Percentiles rank a stretch among this genome's conserved stretches.
These are phyloP conservation scores for Phasianus colchicus DNA, from an alignment of 2,113 vertebrate species.

Conservation along the genomic window DNA sequence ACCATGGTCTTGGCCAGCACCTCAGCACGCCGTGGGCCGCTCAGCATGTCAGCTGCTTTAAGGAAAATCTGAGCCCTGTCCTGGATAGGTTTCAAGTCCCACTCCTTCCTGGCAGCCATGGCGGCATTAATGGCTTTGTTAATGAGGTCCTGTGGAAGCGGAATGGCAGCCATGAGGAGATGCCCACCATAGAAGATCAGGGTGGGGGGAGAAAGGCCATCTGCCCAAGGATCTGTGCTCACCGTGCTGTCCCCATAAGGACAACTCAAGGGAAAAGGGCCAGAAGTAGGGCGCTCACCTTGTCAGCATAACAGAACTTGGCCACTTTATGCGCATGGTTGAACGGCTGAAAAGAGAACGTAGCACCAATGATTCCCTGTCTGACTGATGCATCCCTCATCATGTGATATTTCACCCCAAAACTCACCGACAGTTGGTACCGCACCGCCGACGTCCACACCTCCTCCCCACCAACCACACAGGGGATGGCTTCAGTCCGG, in stretches of 20 bases:
- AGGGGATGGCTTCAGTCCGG: constrained; percentile 89
- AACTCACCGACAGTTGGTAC: constrained; percentile 93
- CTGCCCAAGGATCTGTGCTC: no score
- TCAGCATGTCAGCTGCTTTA: constrained; percentile 90
- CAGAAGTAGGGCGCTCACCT: constrained; percentile 78
- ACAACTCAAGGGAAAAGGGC: not conserved
- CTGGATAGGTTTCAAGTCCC: constrained; percentile 90
- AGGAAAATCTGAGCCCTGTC: constrained; percentile 93
- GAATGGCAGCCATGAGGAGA: not conserved
- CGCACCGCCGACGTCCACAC: constrained; percentile 88
- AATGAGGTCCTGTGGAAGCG: constrained; percentile 82
- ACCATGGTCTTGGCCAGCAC: constrained; percentile 96
- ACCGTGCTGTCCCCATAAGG: not conserved
- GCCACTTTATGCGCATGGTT: constrained; percentile 92
- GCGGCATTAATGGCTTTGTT: constrained; percentile 89
- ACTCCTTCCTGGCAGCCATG: constrained; percentile 86
- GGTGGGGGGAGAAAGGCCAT: no score
- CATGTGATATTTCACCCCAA: fast-evolving
- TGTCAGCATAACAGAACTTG: constrained; percentile 95
- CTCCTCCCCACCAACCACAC: constrained; percentile 90
- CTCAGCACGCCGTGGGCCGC: constrained; percentile 86
- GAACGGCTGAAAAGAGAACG: constrained; percentile 84
- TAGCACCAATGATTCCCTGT: not conserved
- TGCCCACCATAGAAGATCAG: fast-evolving
- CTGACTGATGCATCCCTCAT: not conserved